A percentile compares a stretch with the other conserved stretches of the same genome.
Evolutionary conservation across 2,797 vertebrate species (phyloP).

Genomic region (Holocentrus rufus): DNA sequence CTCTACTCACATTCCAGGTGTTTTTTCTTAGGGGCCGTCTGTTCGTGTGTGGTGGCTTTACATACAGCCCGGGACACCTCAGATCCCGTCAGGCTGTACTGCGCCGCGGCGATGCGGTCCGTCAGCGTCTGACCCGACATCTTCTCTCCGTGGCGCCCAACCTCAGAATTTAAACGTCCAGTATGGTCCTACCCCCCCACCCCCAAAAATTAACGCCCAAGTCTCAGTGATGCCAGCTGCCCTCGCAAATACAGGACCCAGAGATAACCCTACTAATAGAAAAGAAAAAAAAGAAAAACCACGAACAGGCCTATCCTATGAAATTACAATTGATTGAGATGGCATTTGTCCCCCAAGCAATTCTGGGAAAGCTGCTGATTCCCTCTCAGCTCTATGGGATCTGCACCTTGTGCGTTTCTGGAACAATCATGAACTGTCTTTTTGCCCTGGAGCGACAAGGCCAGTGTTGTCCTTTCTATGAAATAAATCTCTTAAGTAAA

Average conservation of each 20-base stretch:
- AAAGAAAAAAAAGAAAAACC: background rate
- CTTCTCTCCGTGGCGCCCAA: slow-evolving; percentile 78
- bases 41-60: slow-evolving; percentile 98
- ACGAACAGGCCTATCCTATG: background rate
- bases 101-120: slow-evolving; percentile 98
- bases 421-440: slow-evolving; percentile 46
- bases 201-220: slow-evolving; percentile 20
- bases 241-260: slow-evolving; percentile 33
- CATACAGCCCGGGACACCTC: slow-evolving; percentile 95
- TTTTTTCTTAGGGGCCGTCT: slow-evolving; percentile 98
- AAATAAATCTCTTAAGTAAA: background rate
- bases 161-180: slow-evolving; percentile 62
- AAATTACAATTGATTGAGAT: slow-evolving; percentile 9
- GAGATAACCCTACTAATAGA: background rate
- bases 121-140: slow-evolving; percentile 99
- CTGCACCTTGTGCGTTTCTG: slow-evolving; percentile 26
- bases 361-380: slow-evolving; percentile 16
- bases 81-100: slow-evolving; percentile 98
- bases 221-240: slow-evolving; percentile 62
- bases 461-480: slow-evolving; percentile 2
- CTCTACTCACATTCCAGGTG: slow-evolving; percentile 97
- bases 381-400: slow-evolving; percentile 36
- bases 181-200: slow-evolving; percentile 64
- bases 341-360: slow-evolving; percentile 39
- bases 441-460: background rate